Base-by-base conservation (phyloP, 2,888 invertebrate genomes). In the Hirtodrosophila cameraria region DNA sequence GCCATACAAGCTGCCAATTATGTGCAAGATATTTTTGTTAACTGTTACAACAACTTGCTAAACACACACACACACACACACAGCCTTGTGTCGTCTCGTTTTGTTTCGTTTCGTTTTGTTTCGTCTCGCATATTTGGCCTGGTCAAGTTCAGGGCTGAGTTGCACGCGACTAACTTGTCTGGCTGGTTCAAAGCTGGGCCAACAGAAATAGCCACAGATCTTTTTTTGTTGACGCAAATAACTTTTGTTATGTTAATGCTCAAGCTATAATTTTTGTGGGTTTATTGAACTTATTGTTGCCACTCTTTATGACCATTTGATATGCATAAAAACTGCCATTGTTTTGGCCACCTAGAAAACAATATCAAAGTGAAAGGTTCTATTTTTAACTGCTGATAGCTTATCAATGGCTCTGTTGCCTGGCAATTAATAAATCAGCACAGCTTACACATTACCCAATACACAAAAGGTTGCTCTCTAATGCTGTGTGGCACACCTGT, bases 91-190 rank as follows among this genome's bases (percentile, higher is more conserved):
- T n/a, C n/a, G n/a, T n/a, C n/a, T n/a, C n/a, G n/a, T n/a, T n/a
- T n/a, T n/a, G n/a, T n/a, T n/a, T n/a, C n/a, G n/a, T n/a, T n/a
- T n/a, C n/a, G n/a, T n/a, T n/a, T n/a, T n/a, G n/a, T n/a, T 73
- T 50, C 18, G 39, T 5, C 38, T 45, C 57, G 35, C 53, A 12
- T 49, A 45, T 55, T 66, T 63, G 58, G 74, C 63, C 76, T 76
- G 81, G 85, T 86, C 82, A 82, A 82, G 82, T 86, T 82, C 82
- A 82, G 82, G 82, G 87, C 85, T 80, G 53, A 49, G 48, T 49
- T 74, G 66, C 79, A 76, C 86, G 77, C 84, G 72, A 86, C 75
- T 69, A 77, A 77, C 75, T 69, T 46, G 81, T 50, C 65, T 62
- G 53, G 79, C 86, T 76, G 67, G 80, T 81, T 80, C 38, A 13